Percentiles rank a stretch among this genome's conserved stretches.
These are phyloP conservation scores for Sphaerophoria rueppellii DNA, from an alignment of 2,888 invertebrate genomes.

Conservation along the genomic window DNA sequence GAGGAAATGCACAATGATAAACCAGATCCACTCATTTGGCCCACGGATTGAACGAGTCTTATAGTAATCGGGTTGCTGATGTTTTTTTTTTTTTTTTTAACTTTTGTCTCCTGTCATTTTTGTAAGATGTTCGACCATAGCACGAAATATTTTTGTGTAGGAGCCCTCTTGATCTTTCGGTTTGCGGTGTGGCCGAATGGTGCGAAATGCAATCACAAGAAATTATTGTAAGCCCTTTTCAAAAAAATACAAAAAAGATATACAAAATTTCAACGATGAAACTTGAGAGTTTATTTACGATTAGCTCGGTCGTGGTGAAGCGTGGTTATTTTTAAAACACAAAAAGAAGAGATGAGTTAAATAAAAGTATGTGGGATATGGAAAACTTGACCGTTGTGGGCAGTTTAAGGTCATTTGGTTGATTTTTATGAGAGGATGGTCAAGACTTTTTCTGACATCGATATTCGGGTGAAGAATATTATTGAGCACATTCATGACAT, in stretches of 20 bases:
- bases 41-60: slow-evolving; percentile 28
- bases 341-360: slow-evolving; percentile 12
- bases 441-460: slow-evolving; percentile 6
- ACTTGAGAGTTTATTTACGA: slow-evolving; percentile 56
- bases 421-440: not conserved
- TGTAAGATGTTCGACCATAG: slow-evolving; percentile 47
- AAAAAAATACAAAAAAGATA: slow-evolving; percentile 15
- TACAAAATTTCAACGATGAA: slow-evolving; percentile 26
- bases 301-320: not conserved
- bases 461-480: not conserved
- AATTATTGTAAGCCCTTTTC: slow-evolving; percentile 56
- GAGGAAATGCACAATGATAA: slow-evolving; percentile 7
- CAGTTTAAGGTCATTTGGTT: slow-evolving; percentile 49
- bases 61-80: slow-evolving; percentile 20
- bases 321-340: slow-evolving; percentile 4
- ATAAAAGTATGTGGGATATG: slow-evolving; percentile 27
- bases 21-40: slow-evolving; percentile 49
- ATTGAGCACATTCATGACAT: not conserved
- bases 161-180: slow-evolving; percentile 3
- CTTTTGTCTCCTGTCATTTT: slow-evolving; percentile 32
- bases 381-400: slow-evolving; percentile 53
- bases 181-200: slow-evolving; percentile 21
- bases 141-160: slow-evolving; percentile 30
- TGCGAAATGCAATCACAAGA: slow-evolving; percentile 62
- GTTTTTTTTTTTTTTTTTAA: no score